Percentiles rank a stretch among this genome's conserved stretches.
These are phyloP conservation scores for Amphipyra tragopoginis DNA, from an alignment of 2,888 invertebrate species.

Conservation along the genomic window DNA sequence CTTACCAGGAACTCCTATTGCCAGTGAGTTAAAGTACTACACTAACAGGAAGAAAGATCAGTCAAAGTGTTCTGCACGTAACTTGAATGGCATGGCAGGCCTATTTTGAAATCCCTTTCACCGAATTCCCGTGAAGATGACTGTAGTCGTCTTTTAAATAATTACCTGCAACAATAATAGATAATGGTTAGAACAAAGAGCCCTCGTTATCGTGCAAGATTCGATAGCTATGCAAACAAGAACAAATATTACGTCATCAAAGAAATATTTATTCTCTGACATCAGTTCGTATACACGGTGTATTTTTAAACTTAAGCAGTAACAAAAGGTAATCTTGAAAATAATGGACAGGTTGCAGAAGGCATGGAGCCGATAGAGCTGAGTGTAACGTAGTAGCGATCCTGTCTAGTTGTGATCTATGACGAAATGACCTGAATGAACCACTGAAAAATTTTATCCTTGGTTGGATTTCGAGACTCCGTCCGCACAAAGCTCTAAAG, in stretches of 20 bases:
- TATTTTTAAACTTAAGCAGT: background rate
- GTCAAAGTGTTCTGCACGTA: too few species aligned
- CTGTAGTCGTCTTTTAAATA: background rate
- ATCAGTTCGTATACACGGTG: slow-evolving; percentile 57
- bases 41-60: slow-evolving; percentile 1
- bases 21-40: background rate
- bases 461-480: too few species aligned
- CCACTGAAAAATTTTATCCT: too few species aligned
- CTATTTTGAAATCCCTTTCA: background rate
- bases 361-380: too few species aligned
- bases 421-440: too few species aligned
- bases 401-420: too few species aligned
- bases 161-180: slow-evolving; percentile 52
- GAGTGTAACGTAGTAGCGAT: too few species aligned
- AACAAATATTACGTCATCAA: slow-evolving; percentile 61
- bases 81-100: too few species aligned
- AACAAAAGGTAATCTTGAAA: too few species aligned
- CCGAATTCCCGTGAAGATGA: background rate
- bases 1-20: slow-evolving; percentile 26
- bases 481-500: too few species aligned
- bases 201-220: slow-evolving; percentile 23
- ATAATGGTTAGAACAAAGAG: slow-evolving; percentile 18
- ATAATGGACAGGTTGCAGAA: too few species aligned
- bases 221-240: slow-evolving; percentile 44
- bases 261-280: slow-evolving; percentile 66